These are phyloP conservation scores for Labia minor DNA, from an alignment of 2,888 invertebrate species.

Conservation along the genomic window DNA sequence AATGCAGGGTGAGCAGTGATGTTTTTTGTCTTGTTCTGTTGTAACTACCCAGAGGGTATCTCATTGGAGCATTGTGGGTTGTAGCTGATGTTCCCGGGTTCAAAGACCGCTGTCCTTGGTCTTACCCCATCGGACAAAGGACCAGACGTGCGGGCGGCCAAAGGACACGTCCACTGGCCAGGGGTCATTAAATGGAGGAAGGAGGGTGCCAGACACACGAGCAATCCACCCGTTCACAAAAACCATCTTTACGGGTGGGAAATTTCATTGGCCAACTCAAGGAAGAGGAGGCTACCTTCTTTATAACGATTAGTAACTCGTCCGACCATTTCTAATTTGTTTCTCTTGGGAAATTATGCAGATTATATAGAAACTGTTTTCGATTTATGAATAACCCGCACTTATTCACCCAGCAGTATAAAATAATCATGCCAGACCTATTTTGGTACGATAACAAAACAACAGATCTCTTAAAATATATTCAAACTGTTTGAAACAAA, in stretches of 20 bases:
- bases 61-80: background rate
- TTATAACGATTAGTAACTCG: too few species aligned
- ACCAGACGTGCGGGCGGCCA: background rate
- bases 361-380: background rate
- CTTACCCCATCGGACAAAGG: conserved; percentile 2
- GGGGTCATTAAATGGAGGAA: background rate
- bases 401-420: too few species aligned
- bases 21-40: too few species aligned
- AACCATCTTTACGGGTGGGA: background rate
- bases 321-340: background rate
- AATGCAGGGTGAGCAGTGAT: too few species aligned
- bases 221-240: background rate
- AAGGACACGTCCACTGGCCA: background rate
- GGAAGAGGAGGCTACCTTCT: too few species aligned
- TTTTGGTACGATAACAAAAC: too few species aligned
- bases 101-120: conserved; percentile 5
- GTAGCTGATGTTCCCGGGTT: background rate
- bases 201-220: background rate
- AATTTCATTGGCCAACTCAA: too few species aligned
- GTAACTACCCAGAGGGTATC: background rate
- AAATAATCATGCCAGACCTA: too few species aligned
- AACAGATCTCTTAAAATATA: too few species aligned
- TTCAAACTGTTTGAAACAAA: too few species aligned
- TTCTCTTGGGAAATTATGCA: conserved; percentile 13
- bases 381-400: too few species aligned